These are phyloP conservation scores for Lucilia cuprina DNA, from an alignment of 1,140 invertebrate species.

Conservation along the genomic window DNA sequence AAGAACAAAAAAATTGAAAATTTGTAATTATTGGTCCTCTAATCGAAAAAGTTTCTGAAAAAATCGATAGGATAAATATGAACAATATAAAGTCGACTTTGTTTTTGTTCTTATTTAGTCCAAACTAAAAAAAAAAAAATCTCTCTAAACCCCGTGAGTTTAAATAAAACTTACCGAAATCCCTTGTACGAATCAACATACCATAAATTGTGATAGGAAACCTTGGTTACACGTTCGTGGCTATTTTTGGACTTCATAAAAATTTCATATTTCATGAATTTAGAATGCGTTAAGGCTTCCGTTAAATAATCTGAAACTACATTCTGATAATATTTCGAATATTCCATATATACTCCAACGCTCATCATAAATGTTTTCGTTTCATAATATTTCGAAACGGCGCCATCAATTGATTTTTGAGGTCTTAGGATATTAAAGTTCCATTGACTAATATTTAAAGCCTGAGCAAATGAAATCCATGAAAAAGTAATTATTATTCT, in stretches of 20 bases:
- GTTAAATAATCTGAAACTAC: not conserved
- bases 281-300: not conserved
- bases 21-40: not conserved
- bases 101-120: no score
- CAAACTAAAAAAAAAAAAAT: no score
- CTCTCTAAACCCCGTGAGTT: no score
- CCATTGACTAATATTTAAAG: not conserved
- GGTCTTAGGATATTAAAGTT: not conserved
- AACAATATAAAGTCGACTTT: no score
- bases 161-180: not conserved
- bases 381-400: not conserved
- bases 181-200: conserved; percentile 26
- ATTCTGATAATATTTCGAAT: not conserved
- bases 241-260: not conserved
- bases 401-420: not conserved
- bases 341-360: not conserved
- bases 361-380: not conserved
- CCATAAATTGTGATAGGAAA: conserved; percentile 15
- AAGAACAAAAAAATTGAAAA: not conserved
- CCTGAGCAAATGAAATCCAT: not conserved
- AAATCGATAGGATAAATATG: no score
- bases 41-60: no score
- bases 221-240: not conserved
- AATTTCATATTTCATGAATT: conserved; percentile 1
- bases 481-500: not conserved